Evolutionary conservation across 2,888 invertebrate genomes (phyloP).

Genomic region (Gasteruption jaculator): DNA sequence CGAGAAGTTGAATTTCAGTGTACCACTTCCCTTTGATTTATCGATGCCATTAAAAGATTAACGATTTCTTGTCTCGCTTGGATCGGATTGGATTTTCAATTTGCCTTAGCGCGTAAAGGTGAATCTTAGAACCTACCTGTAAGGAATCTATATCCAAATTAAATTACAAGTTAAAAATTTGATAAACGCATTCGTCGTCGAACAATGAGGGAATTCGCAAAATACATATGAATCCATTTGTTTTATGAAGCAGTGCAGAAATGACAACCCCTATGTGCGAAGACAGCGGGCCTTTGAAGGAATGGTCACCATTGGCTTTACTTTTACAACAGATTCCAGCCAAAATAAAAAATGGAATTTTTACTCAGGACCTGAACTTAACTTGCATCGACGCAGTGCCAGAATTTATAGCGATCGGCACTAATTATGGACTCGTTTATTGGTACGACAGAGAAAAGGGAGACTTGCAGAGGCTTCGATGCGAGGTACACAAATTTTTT

Average conservation of each 20-base stretch:
- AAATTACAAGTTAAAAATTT: too few relatives aligned
- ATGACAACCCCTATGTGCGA: constrained; percentile 48
- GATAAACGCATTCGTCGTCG: too few relatives aligned
- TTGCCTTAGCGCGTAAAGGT: too few relatives aligned
- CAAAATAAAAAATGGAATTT: constrained; percentile 70
- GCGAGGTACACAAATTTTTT: constrained; percentile 61
- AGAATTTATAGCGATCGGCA: constrained; percentile 80
- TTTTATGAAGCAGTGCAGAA: constrained; percentile 8
- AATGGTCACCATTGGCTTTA: constrained; percentile 77
- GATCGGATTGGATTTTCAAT: too few relatives aligned
- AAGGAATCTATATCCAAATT: too few relatives aligned
- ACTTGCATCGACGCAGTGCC: constrained; percentile 81
- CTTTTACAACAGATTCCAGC: constrained; percentile 73
- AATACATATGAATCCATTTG: too few relatives aligned
- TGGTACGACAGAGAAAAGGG: constrained; percentile 79
- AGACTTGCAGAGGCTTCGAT: constrained; percentile 71
- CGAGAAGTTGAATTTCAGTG: too few relatives aligned
- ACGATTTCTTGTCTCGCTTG: too few relatives aligned
- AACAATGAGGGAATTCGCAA: too few relatives aligned
- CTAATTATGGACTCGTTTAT: constrained; percentile 80
- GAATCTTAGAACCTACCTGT: too few relatives aligned
- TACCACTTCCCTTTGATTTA: too few relatives aligned
- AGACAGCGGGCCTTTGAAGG: constrained; percentile 55
- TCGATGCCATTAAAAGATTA: too few relatives aligned
- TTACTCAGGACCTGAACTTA: constrained; percentile 68